A percentile compares a stretch with the other conserved stretches of the same genome.
These are phyloP conservation scores for Acromyrmex echinatior DNA, from an alignment of 1,140 invertebrate genomes.

Conservation along the genomic window DNA sequence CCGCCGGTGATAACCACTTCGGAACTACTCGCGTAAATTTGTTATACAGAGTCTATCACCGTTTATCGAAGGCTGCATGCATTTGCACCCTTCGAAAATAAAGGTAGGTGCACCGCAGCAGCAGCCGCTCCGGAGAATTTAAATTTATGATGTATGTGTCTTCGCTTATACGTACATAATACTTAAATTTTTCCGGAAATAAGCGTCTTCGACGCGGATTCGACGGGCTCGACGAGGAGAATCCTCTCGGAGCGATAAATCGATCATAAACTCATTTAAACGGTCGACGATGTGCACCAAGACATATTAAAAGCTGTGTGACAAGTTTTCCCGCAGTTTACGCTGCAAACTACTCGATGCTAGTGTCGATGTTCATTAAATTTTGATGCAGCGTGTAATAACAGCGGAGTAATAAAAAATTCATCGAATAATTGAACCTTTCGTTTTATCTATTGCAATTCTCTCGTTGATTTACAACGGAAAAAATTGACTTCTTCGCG, in stretches of 20 bases:
- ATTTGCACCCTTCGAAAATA: constrained; percentile 19
- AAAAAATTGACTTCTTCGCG: neutral
- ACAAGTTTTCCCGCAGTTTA: neutral
- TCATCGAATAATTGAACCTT: neutral
- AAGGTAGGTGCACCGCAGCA: neutral
- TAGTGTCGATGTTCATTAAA: constrained; percentile 29
- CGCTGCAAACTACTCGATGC: neutral
- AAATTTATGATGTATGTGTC: constrained; percentile 18
- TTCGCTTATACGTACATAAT: neutral
- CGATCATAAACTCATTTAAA: constrained; percentile 61
- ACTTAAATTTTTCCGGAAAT: constrained; percentile 31
- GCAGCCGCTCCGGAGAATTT: neutral
- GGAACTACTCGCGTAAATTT: constrained; percentile 10
- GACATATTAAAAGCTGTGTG: constrained; percentile 47
- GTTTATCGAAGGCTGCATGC: constrained; percentile 35
- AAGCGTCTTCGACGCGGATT: neutral
- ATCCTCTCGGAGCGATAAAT: constrained; percentile 30
- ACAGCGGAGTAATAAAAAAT: neutral
- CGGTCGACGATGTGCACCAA: constrained; percentile 22
- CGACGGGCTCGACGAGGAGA: neutral
- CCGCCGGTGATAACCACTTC: constrained; percentile 19
- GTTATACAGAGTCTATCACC: constrained; percentile 13
- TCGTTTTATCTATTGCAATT: neutral
- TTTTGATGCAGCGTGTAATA: neutral
- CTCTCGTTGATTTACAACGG: neutral